Conservation (phyloP, 1,140 invertebrate genomes). For the Pseudomyrmex dendroicus region DNA sequence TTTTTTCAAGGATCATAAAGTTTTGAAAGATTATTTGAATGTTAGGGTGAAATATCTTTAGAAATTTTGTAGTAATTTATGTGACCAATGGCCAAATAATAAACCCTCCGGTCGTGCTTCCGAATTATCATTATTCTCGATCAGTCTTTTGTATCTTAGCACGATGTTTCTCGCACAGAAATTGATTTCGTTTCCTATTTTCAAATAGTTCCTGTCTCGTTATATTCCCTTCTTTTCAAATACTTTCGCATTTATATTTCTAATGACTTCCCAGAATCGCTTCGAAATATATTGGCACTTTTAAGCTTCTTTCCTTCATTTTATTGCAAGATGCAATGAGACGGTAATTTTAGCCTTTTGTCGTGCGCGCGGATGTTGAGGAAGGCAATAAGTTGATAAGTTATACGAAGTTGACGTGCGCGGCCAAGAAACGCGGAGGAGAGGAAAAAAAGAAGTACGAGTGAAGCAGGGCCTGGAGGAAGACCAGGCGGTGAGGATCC, state of each 20-base stretch:
- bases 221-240: neutral
- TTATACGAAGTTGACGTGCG: conserved; percentile 51
- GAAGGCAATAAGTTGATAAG: conserved; percentile 66
- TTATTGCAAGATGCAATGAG: conserved; percentile 4
- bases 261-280: neutral
- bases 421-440: conserved; percentile 39
- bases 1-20: neutral
- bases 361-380: conserved; percentile 13
- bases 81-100: too few species aligned
- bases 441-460: conserved; percentile 15
- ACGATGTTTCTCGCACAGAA: neutral
- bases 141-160: neutral
- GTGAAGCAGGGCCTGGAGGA: conserved; percentile 47
- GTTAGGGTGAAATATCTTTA: neutral
- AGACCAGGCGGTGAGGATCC: conserved; percentile 77
- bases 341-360: conserved; percentile 48
- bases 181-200: neutral
- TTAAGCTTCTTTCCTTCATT: neutral
- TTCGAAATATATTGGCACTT: neutral
- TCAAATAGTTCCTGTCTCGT: too few species aligned
- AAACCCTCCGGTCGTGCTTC: neutral
- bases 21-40: neutral
- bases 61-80: neutral
- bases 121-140: neutral
- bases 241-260: neutral